Percentiles rank a stretch among this genome's conserved stretches.
Conservation (phyloP, 2,797 vertebrate species). For the Catostomus latipinnis region DNA sequence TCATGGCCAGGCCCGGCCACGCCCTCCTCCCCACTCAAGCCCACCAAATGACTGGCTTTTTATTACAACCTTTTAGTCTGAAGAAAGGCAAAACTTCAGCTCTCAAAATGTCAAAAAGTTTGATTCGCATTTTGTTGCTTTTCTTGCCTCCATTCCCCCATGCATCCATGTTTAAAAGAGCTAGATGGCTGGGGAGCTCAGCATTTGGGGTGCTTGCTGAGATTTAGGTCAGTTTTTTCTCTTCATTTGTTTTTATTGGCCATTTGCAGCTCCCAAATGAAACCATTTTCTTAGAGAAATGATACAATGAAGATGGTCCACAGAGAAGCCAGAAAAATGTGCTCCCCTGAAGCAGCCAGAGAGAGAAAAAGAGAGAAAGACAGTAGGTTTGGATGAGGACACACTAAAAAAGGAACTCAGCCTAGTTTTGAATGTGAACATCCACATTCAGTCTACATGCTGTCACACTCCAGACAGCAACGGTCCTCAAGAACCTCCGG, state of each 20-base stretch:
- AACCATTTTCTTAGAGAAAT: slow-evolving; percentile 8
- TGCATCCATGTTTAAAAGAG: slow-evolving; percentile 16
- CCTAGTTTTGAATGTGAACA: slow-evolving; percentile 35
- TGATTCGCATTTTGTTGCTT: not conserved
- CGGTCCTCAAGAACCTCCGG: slow-evolving; percentile 25
- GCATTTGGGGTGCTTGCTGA: slow-evolving; percentile 31
- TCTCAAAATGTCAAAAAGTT: not conserved
- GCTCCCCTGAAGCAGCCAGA: slow-evolving; percentile 20
- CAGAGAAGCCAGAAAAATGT: slow-evolving; percentile 26
- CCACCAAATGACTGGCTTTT: not conserved
- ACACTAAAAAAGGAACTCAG: slow-evolving; percentile 52
- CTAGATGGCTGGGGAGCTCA: slow-evolving; percentile 36
- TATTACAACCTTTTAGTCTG: not conserved
- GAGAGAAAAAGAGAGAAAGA: slow-evolving; percentile 16
- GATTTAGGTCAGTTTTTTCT: slow-evolving; percentile 42
- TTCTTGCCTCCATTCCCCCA: not conserved
- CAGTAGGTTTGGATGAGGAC: slow-evolving; percentile 38
- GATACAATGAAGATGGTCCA: slow-evolving; percentile 35
- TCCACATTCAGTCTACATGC: slow-evolving; percentile 19
- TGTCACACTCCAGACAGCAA: slow-evolving; percentile 35
- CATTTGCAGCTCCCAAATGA: slow-evolving; percentile 15
- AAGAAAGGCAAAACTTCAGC: not conserved
- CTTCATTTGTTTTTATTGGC: slow-evolving; percentile 33
- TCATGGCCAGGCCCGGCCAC: too few relatives aligned
- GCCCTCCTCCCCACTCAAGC: too few relatives aligned